Evolutionary conservation across 2,888 invertebrate species (phyloP), one percentile per base, ranked within the genome.

Genomic region (Psylliodes chrysocephalus): DNA sequence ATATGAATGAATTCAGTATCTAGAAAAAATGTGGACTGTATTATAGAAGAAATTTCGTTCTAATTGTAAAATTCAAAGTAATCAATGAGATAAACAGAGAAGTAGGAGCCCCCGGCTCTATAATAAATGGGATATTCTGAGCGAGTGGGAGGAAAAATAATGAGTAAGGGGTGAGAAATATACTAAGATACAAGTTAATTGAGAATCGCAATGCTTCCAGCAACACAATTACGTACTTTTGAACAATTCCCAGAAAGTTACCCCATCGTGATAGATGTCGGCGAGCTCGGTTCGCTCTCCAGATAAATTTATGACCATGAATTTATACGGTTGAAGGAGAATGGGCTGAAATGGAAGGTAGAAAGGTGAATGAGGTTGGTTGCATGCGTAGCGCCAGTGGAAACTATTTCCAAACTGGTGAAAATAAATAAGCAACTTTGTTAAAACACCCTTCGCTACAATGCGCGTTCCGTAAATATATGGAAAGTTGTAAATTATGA

Each of bases 181-280:
- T 67, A 73, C 70, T 71, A 70, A 74, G 73, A 76, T 74, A 74
- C 74, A 74, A 76, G 73, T 75, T 76, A 75, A 74, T 77, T 77
- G 75, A 72, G 76, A 75, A 74, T 77, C 73, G 73, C 70, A 69
- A 70, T 72, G 73, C 77, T 74, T 70, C 73, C 66, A 70, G 77
- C 75, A 73, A 74, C 75, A 77, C 77, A 78, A 78, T 78, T 78
- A 78, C 76, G 73, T 73, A 75, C 78, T 79, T 78, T 78, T 76
- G 75, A 76, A 73, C 72, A 74, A 75, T 76, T 76, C 76, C 74
- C 72, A 70, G 74, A 71, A 72, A 77, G 73, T 73, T 73, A 67
- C 64, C 73, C 74, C 74, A 66, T 64, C 71, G 74, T 77, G 77
- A 78, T 75, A 68, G 75, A 77, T 75, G 75, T 70, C 73, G 68